Percentiles rank a stretch among this genome's conserved stretches.
Evolutionary conservation across 1,140 invertebrate genomes (phyloP).

Genomic region (Latrodectus geometricus): DNA sequence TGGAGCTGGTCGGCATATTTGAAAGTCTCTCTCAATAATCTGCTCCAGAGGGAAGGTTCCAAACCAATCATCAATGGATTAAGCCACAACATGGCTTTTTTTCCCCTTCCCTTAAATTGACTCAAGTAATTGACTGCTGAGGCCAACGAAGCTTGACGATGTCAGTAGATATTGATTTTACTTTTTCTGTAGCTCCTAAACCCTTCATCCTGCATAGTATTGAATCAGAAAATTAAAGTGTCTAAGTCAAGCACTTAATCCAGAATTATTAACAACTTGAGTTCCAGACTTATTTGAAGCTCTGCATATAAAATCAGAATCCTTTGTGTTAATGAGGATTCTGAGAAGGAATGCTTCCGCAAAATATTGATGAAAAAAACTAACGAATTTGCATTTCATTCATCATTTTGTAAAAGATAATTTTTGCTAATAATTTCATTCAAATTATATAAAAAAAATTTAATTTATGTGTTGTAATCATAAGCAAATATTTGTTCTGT

Average conservation of each 20-base stretch:
- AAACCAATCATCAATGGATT: slow-evolving; percentile 32
- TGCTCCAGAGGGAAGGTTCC: neutral
- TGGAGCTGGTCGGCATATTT: too few species aligned
- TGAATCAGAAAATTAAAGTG: slow-evolving; percentile 19
- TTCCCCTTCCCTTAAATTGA: neutral
- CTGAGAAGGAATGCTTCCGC: too few species aligned
- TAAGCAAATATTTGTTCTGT: too few species aligned
- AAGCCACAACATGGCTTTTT: neutral
- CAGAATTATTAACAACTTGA: slow-evolving; percentile 35
- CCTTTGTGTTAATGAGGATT: too few species aligned
- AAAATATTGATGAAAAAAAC: too few species aligned
- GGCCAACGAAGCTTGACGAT: slow-evolving; percentile 27
- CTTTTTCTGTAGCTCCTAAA: neutral
- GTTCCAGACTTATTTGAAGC: neutral
- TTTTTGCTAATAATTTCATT: too few species aligned
- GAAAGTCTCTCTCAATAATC: too few species aligned
- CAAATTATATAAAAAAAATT: too few species aligned
- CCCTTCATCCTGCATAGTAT: neutral
- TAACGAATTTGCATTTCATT: too few species aligned
- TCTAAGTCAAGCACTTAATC: slow-evolving; percentile 9
- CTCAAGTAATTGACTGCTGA: slow-evolving; percentile 14
- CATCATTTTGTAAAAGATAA: too few species aligned
- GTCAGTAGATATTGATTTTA: slow-evolving; percentile 6
- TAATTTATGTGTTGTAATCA: too few species aligned
- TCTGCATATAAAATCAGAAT: too few species aligned